Percentiles rank a stretch among this genome's conserved stretches.
Evolutionary conservation across 2,888 invertebrate species (phyloP).

Genomic region (Allolobophora icterica): DNA sequence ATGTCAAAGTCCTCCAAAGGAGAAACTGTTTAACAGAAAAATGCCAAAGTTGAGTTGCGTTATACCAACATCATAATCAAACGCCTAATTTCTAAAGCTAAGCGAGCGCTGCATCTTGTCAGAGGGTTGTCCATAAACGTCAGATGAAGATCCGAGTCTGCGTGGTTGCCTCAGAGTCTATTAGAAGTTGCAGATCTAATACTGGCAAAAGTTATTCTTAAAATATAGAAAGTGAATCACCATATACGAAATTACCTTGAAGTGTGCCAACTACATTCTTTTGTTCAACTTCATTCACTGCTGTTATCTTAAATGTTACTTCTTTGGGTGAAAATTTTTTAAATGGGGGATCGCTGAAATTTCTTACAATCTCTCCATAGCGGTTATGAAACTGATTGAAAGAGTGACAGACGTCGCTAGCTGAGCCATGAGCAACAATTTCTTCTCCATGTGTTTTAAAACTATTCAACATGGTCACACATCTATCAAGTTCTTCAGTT

Average conservation of each 20-base stretch:
- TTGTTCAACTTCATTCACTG: background rate
- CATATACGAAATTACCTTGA: background rate
- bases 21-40: too few relatives aligned
- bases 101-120: too few relatives aligned
- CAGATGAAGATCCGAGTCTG: too few relatives aligned
- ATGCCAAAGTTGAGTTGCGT: too few relatives aligned
- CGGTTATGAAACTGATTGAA: background rate
- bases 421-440: background rate
- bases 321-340: background rate
- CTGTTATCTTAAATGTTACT: background rate
- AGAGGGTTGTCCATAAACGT: too few relatives aligned
- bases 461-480: background rate
- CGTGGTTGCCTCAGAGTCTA: too few relatives aligned
- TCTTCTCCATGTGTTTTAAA: constrained; percentile 3
- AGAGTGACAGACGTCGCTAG: background rate
- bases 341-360: background rate
- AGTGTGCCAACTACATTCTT: background rate
- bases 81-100: too few relatives aligned
- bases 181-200: background rate
- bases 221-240: background rate
- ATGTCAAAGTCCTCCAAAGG: too few relatives aligned
- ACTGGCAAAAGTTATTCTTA: background rate
- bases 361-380: background rate
- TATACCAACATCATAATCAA: too few relatives aligned
- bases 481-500: background rate